A percentile compares a stretch with the other conserved stretches of the same genome.
These are phyloP conservation scores for Caenorhabditis macrosperma DNA, from an alignment of 2,888 invertebrate species.

Conservation along the genomic window DNA sequence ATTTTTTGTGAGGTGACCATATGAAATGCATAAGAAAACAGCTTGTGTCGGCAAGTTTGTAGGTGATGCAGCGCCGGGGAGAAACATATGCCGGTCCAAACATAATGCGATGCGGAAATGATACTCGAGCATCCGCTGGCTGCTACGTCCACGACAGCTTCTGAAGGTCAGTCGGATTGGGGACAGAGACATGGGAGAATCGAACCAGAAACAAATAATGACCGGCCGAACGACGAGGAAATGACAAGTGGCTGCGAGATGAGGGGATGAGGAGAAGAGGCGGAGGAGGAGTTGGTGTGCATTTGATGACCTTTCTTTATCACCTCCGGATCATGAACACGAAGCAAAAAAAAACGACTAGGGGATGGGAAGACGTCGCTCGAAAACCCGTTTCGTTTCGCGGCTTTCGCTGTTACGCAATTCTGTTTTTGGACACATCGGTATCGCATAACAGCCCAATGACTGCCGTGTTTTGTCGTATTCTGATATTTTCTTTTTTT, in stretches of 20 bases:
- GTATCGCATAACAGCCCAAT: conserved; percentile 2
- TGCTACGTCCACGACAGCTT: conserved; percentile 12
- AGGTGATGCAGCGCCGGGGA: conserved; percentile 14
- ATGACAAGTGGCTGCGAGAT: conserved; percentile 21
- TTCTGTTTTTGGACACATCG: conserved; percentile 30
- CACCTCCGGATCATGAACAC: conserved; percentile 6
- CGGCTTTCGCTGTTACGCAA: conserved; percentile 42
- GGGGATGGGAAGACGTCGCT: neutral
- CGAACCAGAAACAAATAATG: conserved; percentile 60
- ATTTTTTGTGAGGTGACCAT: neutral
- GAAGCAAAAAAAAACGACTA: neutral
- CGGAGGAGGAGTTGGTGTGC: conserved; percentile 5
- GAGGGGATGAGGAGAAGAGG: no score
- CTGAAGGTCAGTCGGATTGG: conserved; percentile 53
- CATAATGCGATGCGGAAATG: conserved; percentile 44
- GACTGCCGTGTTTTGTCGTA: neutral
- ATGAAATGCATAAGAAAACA: conserved; percentile 44
- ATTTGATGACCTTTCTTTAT: conserved; percentile 42
- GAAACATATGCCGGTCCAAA: conserved; percentile 39
- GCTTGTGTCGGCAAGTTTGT: conserved; percentile 32
- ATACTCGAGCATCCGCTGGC: conserved; percentile 13
- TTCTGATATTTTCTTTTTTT: conserved; percentile 5
- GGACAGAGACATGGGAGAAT: conserved; percentile 18
- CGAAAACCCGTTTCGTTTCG: conserved; percentile 36
- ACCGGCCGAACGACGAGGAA: conserved; percentile 15